These are phyloP conservation scores for Matsumyia berberina DNA, from an alignment of 2,888 invertebrate genomes.

Conservation along the genomic window DNA sequence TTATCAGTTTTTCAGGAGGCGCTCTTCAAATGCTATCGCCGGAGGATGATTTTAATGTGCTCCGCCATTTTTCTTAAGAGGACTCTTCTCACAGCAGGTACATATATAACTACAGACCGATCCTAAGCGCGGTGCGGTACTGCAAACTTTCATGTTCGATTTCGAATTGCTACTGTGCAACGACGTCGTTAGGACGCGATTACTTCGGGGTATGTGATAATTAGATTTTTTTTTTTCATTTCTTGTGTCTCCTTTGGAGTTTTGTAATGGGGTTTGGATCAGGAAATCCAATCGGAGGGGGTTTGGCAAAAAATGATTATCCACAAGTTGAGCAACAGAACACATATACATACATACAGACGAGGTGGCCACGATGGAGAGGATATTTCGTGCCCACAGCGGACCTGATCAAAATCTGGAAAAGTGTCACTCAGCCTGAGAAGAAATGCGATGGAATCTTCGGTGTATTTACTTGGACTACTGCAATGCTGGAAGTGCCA, in stretches of 20 bases:
- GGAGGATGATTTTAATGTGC: slow-evolving; percentile 55
- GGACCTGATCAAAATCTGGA: too few relatives aligned
- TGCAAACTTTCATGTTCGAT: slow-evolving; percentile 17
- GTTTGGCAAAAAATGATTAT: neutral
- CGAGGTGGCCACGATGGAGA: too few relatives aligned
- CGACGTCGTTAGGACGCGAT: slow-evolving; percentile 26
- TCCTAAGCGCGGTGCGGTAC: neutral
- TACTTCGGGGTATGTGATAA: slow-evolving; percentile 39
- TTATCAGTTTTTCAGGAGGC: slow-evolving; percentile 25
- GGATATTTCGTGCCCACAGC: too few relatives aligned
- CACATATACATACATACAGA: neutral
- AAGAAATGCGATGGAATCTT: too few relatives aligned
- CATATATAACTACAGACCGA: neutral
- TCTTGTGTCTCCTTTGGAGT: neutral
- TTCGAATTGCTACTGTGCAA: slow-evolving; percentile 1
- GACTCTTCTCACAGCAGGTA: neutral
- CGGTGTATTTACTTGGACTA: too few relatives aligned
- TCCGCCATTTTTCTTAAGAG: neutral
- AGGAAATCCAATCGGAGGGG: neutral
- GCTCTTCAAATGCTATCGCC: slow-evolving; percentile 12
- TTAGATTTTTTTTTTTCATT: slow-evolving; percentile 19
- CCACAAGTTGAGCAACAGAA: neutral
- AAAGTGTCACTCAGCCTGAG: too few relatives aligned
- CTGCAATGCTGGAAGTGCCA: too few relatives aligned
- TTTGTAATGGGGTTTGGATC: slow-evolving; percentile 2